Evolutionary conservation across 1,140 invertebrate species (phyloP).

Genomic region (Brachionus plicatilis): DNA sequence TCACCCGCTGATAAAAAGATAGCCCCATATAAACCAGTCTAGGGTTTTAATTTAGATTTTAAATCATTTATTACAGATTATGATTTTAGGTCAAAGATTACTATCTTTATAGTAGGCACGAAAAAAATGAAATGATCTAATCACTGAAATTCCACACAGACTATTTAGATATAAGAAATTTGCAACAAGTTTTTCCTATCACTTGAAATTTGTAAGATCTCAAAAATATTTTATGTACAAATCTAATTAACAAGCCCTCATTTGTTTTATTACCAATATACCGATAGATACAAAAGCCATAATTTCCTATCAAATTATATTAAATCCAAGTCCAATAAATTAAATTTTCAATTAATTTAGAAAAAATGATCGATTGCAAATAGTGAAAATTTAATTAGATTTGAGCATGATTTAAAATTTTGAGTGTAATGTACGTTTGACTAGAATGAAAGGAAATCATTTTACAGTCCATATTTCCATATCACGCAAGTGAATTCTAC

Average conservation of each 20-base stretch:
- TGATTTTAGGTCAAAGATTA: constrained; percentile 17
- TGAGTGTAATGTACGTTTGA: background rate
- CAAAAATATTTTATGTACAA: background rate
- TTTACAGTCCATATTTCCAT: background rate
- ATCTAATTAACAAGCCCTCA: background rate
- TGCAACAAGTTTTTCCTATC: constrained; percentile 2
- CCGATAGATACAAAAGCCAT: background rate
- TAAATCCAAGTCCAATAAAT: background rate
- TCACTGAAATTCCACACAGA: background rate
- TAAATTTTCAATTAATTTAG: background rate
- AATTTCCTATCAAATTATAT: background rate
- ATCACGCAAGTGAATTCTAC: background rate
- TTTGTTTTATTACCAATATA: background rate
- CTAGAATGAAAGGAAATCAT: background rate
- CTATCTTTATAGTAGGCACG: background rate
- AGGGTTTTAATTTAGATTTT: background rate
- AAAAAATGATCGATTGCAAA: background rate
- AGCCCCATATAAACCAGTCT: background rate
- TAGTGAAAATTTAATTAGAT: background rate
- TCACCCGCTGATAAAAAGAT: background rate
- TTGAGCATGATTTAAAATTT: background rate
- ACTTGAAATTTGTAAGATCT: background rate
- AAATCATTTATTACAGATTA: background rate
- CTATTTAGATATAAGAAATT: background rate
- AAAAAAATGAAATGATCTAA: background rate